A percentile compares a stretch with the other conserved stretches of the same genome.
Conservation (phyloP, 1,140 invertebrate genomes). For the Panagrolaimus sp. region DNA sequence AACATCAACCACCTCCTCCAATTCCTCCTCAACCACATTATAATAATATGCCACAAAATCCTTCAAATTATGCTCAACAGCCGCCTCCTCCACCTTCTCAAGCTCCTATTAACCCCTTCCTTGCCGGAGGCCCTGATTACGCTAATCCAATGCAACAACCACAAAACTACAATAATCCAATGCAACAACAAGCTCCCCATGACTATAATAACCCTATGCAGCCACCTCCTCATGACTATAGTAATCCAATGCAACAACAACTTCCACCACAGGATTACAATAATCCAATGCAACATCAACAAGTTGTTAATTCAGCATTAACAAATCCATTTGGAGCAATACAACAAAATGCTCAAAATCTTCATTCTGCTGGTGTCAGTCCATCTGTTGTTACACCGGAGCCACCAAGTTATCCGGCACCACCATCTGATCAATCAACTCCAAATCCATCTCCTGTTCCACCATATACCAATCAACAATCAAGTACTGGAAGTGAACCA, state of each 20-base stretch:
- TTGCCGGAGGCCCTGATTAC: too few species aligned
- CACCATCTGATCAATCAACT: background rate
- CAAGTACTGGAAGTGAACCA: too few species aligned
- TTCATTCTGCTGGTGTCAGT: too few species aligned
- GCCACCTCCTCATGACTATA: too few species aligned
- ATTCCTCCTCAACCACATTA: conserved; percentile 9
- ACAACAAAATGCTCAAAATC: background rate
- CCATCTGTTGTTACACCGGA: background rate
- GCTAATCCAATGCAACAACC: too few species aligned
- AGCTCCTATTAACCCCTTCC: background rate
- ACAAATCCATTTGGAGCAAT: background rate
- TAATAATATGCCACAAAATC: background rate
- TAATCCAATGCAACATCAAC: background rate
- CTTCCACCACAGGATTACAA: too few species aligned
- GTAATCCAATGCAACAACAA: too few species aligned
- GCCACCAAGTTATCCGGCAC: background rate
- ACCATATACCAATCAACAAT: background rate
- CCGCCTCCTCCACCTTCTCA: background rate
- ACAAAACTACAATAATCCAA: too few species aligned
- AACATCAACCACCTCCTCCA: conserved; percentile 5
- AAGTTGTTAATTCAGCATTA: background rate
- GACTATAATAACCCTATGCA: too few species aligned
- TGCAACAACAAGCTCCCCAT: too few species aligned
- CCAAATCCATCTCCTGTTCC: background rate
- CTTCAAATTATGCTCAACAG: conserved; percentile 1